Conservation (phyloP, 1,140 invertebrate genomes). For the Drosophila gunungcola region DNA sequence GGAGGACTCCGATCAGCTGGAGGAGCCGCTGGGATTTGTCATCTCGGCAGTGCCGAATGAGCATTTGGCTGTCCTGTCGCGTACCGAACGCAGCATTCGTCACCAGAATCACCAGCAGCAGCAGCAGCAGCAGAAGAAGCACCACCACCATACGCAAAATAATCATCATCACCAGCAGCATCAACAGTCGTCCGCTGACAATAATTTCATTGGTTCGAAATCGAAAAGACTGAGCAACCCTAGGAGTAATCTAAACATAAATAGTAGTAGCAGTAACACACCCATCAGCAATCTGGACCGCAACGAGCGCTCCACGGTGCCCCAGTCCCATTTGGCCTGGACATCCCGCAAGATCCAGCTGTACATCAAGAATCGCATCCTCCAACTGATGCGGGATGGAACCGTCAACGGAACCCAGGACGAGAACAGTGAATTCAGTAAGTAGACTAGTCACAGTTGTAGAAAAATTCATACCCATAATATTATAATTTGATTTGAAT, state of each 20-base stretch:
- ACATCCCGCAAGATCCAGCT: slow-evolving; percentile 90
- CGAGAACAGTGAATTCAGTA: slow-evolving; percentile 91
- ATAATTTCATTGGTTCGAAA: slow-evolving; percentile 82
- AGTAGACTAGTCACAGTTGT: slow-evolving; percentile 86
- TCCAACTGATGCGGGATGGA: slow-evolving; percentile 91
- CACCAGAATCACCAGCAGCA: slow-evolving; percentile 45
- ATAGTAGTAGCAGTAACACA: slow-evolving; percentile 69
- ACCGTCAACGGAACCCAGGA: slow-evolving; percentile 91
- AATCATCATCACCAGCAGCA: slow-evolving; percentile 51
- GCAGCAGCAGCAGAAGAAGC: slow-evolving; percentile 28
- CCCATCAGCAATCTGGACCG: slow-evolving; percentile 82
- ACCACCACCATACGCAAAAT: slow-evolving; percentile 23
- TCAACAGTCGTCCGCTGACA: slow-evolving; percentile 40
- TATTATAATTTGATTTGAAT: too few relatives aligned
- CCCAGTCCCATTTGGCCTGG: slow-evolving; percentile 87
- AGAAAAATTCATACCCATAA: too few relatives aligned
- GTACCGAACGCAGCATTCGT: slow-evolving; percentile 81
- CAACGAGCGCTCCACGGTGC: slow-evolving; percentile 88
- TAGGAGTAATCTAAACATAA: slow-evolving; percentile 79
- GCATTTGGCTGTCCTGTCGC: slow-evolving; percentile 74
- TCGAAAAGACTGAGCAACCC: slow-evolving; percentile 84
- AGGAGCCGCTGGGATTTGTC: slow-evolving; percentile 55
- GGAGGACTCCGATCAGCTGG: slow-evolving; percentile 24
- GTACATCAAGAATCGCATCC: slow-evolving; percentile 91
- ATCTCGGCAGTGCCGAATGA: slow-evolving; percentile 55